Conservation (phyloP, 1,140 invertebrate genomes). For the honey bee (Apis mellifera) region Amel_HAv3.1 CM009941.2:10689501-10690000, state of each 20-base stretch:
- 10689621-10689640: slow-evolving; percentile 67
- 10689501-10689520: not conserved
- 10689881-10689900: not conserved
- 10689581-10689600: slow-evolving; percentile 64
- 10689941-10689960: not conserved
- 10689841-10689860: not conserved
- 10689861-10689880: not conserved
- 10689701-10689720: slow-evolving; percentile 60
- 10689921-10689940: not conserved
- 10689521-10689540: not conserved
- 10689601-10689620: slow-evolving; percentile 66
- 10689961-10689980: not conserved
- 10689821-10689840: not conserved
- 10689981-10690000: not conserved
- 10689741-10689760: not conserved
- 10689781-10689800: slow-evolving; percentile 27
- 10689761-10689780: not conserved
- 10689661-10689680: slow-evolving; percentile 75
- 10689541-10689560: slow-evolving; percentile 9
- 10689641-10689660: slow-evolving; percentile 72
- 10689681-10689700: slow-evolving; percentile 75
- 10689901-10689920: not conserved
- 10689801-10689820: not conserved
- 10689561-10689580: slow-evolving; percentile 44
- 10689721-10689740: slow-evolving; percentile 45